These are phyloP conservation scores for Gallirallus australis DNA, from an alignment of 2,797 vertebrate genomes.

Conservation along the genomic window DNA sequence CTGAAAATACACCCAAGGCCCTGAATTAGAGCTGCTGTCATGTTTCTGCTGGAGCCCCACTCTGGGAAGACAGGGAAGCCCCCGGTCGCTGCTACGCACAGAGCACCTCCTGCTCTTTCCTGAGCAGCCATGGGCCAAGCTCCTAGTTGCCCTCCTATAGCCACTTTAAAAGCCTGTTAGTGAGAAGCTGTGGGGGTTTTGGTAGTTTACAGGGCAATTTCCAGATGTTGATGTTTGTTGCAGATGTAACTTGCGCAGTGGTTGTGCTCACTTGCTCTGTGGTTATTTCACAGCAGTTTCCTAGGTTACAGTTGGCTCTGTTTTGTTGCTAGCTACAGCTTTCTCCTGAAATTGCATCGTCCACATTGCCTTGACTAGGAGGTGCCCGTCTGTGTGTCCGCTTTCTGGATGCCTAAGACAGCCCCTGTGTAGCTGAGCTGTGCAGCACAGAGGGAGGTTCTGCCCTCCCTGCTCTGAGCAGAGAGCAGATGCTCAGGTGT, in stretches of 20 bases:
- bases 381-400: neutral
- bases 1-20: neutral
- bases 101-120: neutral
- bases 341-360: neutral
- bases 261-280: neutral
- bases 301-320: neutral
- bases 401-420: neutral
- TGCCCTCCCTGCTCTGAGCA: neutral
- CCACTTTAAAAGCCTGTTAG: neutral
- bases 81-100: neutral
- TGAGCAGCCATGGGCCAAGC: neutral
- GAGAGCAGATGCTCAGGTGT: accelerated
- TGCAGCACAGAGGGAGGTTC: neutral
- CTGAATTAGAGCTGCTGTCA: neutral
- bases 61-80: accelerated
- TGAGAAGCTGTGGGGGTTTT: accelerated
- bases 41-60: neutral
- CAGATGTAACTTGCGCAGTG: neutral
- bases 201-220: neutral
- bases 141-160: neutral
- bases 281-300: conserved; percentile 30
- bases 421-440: accelerated
- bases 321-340: neutral
- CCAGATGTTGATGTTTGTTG: neutral
- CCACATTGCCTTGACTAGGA: neutral